Evolutionary conservation across 2,888 invertebrate genomes (phyloP).

Genomic region (Dioctria linearis): DNA sequence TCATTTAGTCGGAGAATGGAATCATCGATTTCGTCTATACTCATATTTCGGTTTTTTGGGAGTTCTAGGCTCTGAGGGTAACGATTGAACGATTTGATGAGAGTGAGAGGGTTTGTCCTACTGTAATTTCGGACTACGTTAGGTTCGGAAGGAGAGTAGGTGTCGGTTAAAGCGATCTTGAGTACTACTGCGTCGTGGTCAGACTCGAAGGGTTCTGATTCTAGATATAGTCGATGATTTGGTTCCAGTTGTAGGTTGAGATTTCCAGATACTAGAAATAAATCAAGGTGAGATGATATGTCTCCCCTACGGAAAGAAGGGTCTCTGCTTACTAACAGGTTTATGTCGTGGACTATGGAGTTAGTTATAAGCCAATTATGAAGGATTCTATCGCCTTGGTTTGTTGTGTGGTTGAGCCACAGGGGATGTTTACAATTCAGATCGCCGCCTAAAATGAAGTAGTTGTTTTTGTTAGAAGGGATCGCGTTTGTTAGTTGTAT

Average conservation of each 20-base stretch:
- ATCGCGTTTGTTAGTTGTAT: not conserved
- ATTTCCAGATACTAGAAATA: not conserved
- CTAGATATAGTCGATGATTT: no score
- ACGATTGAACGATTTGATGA: not conserved
- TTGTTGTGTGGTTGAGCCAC: not conserved
- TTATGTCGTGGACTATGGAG: no score
- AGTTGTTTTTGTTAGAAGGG: not conserved
- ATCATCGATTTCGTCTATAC: not conserved
- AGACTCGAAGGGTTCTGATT: not conserved
- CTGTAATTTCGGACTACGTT: not conserved
- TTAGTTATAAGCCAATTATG: no score
- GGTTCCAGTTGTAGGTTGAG: not conserved
- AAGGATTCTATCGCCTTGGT: no score
- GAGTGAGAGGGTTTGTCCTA: not conserved
- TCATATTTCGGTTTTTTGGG: not conserved
- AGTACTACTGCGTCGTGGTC: not conserved
- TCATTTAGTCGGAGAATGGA: no score
- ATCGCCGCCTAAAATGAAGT: not conserved
- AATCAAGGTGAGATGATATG: not conserved
- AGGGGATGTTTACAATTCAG: not conserved
- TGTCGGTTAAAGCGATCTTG: not conserved
- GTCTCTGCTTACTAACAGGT: not conserved
- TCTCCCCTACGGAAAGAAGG: not conserved
- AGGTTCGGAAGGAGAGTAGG: not conserved
- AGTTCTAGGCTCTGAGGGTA: not conserved